A percentile compares a stretch with the other conserved stretches of the same genome.
These are phyloP conservation scores for Gadus macrocephalus DNA, from an alignment of 2,113 vertebrate genomes.

Conservation along the genomic window DNA sequence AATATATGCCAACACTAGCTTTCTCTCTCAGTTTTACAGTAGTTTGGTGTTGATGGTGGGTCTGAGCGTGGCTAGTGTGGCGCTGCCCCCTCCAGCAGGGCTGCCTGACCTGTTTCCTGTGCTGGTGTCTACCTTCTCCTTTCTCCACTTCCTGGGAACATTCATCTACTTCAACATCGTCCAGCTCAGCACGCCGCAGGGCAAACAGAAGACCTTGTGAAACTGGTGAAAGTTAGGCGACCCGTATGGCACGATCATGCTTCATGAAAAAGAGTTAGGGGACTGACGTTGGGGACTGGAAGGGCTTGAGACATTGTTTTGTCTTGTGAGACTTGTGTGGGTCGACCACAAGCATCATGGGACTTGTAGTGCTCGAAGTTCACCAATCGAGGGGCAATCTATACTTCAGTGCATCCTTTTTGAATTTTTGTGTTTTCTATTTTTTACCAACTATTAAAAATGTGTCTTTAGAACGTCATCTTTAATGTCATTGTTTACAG, in stretches of 20 bases:
- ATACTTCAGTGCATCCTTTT: constrained; percentile 20
- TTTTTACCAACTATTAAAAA: constrained; percentile 14
- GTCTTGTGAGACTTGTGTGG: no score
- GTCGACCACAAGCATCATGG: no score
- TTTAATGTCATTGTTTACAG: no score
- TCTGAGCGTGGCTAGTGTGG: constrained; percentile 72
- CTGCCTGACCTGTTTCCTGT: constrained; percentile 88
- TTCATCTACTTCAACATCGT: constrained; percentile 83
- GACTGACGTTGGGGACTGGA: no score
- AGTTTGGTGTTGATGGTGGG: constrained; percentile 74
- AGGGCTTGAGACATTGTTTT: no score
- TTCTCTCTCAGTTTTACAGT: constrained; percentile 77
- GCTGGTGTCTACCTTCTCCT: constrained; percentile 79
- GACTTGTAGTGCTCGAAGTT: no score
- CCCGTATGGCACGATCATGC: no score
- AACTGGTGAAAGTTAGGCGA: background rate
- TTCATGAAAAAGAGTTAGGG: no score
- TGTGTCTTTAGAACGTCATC: no score
- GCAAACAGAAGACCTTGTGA: constrained; percentile 82
- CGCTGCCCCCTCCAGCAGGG: constrained; percentile 71
- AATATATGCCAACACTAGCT: no score
- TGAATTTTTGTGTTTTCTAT: constrained; percentile 46
- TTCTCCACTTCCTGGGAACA: constrained; percentile 81
- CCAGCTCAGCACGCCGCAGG: constrained; percentile 74
- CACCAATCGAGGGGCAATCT: no score